A percentile compares a stretch with the other conserved stretches of the same genome.
phyloP scores from a whole-genome alignment of 64 coral and sea anemone genomes.

The Porites australiensis region DNA sequence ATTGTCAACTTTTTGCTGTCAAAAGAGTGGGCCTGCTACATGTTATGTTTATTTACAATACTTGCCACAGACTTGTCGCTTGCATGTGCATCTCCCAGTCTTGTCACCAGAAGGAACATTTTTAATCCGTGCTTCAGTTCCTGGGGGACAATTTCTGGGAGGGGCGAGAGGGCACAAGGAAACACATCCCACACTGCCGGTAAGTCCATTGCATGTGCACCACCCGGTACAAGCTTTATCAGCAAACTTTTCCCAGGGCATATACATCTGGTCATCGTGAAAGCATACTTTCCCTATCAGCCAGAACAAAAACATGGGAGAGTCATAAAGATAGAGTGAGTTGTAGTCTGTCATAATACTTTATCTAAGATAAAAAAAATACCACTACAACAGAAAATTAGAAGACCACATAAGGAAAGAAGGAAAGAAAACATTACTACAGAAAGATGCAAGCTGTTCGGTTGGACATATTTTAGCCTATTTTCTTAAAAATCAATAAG shows the following conservation, averaged over 20 bases:
- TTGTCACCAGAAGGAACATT: not conserved
- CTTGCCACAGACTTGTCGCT: not conserved
- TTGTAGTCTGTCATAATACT: not conserved
- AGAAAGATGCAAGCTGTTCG: too few species aligned
- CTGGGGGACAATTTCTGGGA: not conserved
- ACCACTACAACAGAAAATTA: too few species aligned
- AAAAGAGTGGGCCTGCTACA: too few species aligned
- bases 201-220: constrained; percentile 8
- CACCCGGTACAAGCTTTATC: not conserved
- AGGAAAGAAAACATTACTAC: too few species aligned
- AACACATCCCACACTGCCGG: not conserved
- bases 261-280: not conserved
- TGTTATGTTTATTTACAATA: not conserved
- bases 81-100: constrained; percentile 13
- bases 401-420: too few species aligned
- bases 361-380: too few species aligned
- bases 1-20: too few species aligned
- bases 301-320: not conserved
- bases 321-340: not conserved
- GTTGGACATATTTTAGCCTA: too few species aligned
- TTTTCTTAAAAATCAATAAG: too few species aligned
- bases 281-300: not conserved
- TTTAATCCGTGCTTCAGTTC: not conserved
- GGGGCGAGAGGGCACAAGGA: not conserved
- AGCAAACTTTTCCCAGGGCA: constrained; percentile 10